Conservation (phyloP, 2,113 vertebrate genomes). For the Isichthys henryi region DNA sequence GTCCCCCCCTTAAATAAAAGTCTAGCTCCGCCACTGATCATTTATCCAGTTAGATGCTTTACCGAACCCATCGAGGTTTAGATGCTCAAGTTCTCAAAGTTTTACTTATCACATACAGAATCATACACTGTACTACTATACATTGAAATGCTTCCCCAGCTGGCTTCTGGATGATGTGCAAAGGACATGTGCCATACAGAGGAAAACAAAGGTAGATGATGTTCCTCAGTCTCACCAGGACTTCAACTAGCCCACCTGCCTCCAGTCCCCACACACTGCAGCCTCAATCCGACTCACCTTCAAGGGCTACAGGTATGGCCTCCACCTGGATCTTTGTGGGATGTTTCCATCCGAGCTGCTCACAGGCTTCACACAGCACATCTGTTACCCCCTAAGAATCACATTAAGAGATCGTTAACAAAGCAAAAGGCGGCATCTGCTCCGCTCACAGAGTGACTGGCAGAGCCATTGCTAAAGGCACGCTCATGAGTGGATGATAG, state of each 20-base stretch:
- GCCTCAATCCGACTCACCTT: conserved; percentile 58
- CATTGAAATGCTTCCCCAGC: background rate
- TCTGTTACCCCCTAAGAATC: conserved; percentile 83
- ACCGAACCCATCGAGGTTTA: background rate
- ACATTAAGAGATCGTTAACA: background rate
- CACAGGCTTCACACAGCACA: conserved; percentile 90
- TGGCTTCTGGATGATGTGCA: too few relatives aligned
- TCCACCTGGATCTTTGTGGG: conserved; percentile 96
- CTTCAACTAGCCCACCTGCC: background rate
- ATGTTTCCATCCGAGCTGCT: conserved; percentile 86
- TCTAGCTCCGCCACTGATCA: too few relatives aligned
- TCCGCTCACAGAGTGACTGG: background rate
- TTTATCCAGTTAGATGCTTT: background rate
- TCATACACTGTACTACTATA: background rate
- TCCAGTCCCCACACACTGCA: background rate
- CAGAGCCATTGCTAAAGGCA: background rate
- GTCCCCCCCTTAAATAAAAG: too few relatives aligned
- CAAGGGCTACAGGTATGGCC: conserved; percentile 82
- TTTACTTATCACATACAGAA: background rate
- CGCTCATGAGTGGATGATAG: background rate
- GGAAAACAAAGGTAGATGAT: background rate
- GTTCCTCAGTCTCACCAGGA: background rate
- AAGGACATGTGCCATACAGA: too few relatives aligned
- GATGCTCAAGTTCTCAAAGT: background rate
- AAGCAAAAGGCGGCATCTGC: background rate